Evolutionary conservation across 2,888 invertebrate genomes (phyloP), one percentile per base, ranked within the genome.

Genomic region (Marasmarcha lunaedactyla): DNA sequence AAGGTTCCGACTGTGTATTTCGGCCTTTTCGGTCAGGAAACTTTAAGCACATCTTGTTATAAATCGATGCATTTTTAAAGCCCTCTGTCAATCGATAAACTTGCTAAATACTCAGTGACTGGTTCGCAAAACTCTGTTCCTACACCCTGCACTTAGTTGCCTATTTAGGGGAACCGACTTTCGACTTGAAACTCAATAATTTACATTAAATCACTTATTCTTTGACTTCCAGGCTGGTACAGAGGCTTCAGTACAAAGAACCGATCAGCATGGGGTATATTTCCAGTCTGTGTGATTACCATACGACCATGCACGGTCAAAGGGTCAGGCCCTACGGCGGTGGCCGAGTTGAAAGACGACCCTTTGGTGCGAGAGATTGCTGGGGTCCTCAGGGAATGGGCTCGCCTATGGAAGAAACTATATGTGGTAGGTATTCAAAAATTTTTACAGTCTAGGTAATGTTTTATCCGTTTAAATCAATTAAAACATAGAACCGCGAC

Each of bases 341-440:
- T 93, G 66, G 94, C 94, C 55, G 91, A 94, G 43, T 88, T 94
- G 10, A 86, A 93, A 51, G 94, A 94, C 56, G 97, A 97, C 78
- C 90, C 93, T 0, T 89, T 95, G n/a, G 93, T 95, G 1, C 87
- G 91, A 38, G 97, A 97, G 79, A 94, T 96, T 39, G 93, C 95
- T 0, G 90, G 93, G 47, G 96, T 96, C 0, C 81, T 97, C 35
- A 84, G 95, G 60, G 97, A 97, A 88, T 97, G 97, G 97, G 93
- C 92, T 11, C 86, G 91, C 49, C 90, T 95, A 48, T 97, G 97
- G 97, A 95, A 95, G 63, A 90, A 90, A 51, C 87, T 95, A 35
- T 97, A 92, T 86, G 92, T 95, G 87, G 96, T 96, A 78, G 79
- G 90, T 81, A 38, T 11, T 34, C n/a, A n/a, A n/a, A n/a, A n/a